A percentile compares a stretch with the other conserved stretches of the same genome.
Evolutionary conservation across 2,113 vertebrate species (phyloP).

Genomic region (Ibidorhyncha struthersii): DNA sequence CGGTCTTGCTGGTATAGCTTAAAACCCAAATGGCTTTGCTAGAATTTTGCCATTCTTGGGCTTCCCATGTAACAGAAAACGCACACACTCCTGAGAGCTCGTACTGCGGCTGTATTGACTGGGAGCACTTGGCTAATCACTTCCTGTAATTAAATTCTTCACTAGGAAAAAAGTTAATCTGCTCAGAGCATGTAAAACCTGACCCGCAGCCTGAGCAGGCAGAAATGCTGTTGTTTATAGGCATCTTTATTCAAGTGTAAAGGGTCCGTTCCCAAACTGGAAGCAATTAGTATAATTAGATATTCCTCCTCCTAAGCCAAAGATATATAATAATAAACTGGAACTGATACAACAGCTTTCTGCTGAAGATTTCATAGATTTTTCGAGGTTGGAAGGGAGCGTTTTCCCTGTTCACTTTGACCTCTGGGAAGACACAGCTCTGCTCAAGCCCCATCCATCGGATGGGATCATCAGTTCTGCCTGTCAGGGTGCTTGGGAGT

Average conservation of each 20-base stretch:
- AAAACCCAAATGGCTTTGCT: background rate
- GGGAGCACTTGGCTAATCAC: slow-evolving; percentile 64
- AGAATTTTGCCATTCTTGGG: background rate
- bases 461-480: background rate
- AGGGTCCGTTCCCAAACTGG: background rate
- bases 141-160: slow-evolving; percentile 71
- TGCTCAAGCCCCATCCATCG: accelerated
- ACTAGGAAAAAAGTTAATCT: slow-evolving; percentile 70
- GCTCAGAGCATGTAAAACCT: slow-evolving; percentile 58
- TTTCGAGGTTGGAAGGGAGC: background rate
- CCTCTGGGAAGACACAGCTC: background rate
- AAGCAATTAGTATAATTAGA: slow-evolving; percentile 27
- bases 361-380: background rate
- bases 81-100: background rate
- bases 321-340: background rate
- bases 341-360: background rate
- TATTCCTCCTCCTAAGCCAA: background rate
- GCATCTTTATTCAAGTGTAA: background rate
- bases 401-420: accelerated
- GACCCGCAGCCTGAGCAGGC: slow-evolving; percentile 36
- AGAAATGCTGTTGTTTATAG: background rate
- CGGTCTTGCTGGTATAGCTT: background rate
- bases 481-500: background rate
- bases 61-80: background rate
- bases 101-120: background rate